Percentiles rank a stretch among this genome's conserved stretches.
phyloP scores from a whole-genome alignment of 1,140 invertebrate species.

The Ephestia elutella region DNA sequence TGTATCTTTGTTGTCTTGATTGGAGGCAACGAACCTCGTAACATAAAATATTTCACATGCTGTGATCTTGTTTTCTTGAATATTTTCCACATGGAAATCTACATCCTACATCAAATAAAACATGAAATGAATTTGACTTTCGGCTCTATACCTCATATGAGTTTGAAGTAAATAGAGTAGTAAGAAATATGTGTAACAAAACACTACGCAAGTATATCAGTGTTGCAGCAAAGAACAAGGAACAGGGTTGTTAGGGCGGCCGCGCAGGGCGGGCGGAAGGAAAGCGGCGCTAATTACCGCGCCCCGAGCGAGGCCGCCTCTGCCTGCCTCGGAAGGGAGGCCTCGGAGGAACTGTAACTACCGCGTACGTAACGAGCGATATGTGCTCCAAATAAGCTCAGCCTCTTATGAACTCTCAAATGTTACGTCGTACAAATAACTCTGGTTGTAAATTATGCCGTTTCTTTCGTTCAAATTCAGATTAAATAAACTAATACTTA shows the following conservation, averaged over 20 bases:
- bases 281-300: slow-evolving; percentile 63
- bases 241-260: not conserved
- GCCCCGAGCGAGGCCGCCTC: slow-evolving; percentile 33
- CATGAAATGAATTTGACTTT: no score
- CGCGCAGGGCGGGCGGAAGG: slow-evolving; percentile 51
- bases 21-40: slow-evolving; percentile 16
- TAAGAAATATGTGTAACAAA: not conserved
- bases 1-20: slow-evolving; percentile 38
- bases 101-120: no score
- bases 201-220: not conserved
- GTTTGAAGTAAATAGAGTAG: not conserved
- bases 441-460: no score
- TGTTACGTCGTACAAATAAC: not conserved
- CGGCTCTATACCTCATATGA: not conserved
- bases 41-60: slow-evolving; percentile 15
- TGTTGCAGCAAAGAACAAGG: slow-evolving; percentile 7
- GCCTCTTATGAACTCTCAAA: not conserved
- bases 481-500: no score
- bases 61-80: not conserved
- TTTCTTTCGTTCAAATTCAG: no score
- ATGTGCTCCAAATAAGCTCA: slow-evolving; percentile 5
- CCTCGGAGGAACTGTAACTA: slow-evolving; percentile 23
- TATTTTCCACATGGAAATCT: not conserved
- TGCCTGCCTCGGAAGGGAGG: slow-evolving; percentile 18
- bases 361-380: not conserved